Conservation (phyloP, 2,797 vertebrate genomes). For the Podarcis siculus region DNA sequence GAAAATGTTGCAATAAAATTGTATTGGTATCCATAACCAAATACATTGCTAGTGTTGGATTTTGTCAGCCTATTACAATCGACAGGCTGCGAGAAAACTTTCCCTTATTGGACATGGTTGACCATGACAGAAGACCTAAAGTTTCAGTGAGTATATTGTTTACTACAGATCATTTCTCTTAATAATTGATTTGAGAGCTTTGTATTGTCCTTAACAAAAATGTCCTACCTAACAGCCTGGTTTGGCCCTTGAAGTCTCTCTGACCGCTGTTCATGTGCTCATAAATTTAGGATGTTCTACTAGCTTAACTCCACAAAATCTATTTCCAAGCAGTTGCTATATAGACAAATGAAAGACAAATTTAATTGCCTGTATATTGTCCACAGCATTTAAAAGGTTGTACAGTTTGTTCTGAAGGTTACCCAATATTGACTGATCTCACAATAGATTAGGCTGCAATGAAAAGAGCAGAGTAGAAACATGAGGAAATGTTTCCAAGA, state of each 20-base stretch:
- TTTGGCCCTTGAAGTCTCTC: not conserved
- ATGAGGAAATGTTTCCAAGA: slow-evolving; percentile 11
- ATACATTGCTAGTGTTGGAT: slow-evolving; percentile 82
- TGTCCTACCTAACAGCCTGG: not conserved
- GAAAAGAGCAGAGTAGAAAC: not conserved
- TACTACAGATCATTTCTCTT: not conserved
- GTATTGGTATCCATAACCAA: slow-evolving; percentile 60
- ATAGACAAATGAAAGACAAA: not conserved
- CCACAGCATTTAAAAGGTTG: not conserved
- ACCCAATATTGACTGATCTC: slow-evolving; percentile 17
- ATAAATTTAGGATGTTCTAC: not conserved
- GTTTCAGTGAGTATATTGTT: slow-evolving; percentile 76
- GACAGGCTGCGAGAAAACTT: slow-evolving; percentile 84
- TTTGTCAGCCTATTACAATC: slow-evolving; percentile 84
- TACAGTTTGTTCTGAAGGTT: not conserved
- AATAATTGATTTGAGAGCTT: not conserved
- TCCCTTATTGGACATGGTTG: slow-evolving; percentile 89
- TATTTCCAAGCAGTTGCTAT: not conserved
- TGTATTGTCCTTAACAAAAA: slow-evolving; percentile 1
- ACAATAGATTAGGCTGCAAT: slow-evolving; percentile 6
- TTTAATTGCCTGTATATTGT: not conserved
- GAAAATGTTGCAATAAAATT: not conserved
- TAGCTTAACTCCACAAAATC: not conserved
- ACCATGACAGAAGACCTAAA: slow-evolving; percentile 84
- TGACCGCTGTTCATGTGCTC: not conserved